Base-by-base conservation (phyloP, 1,140 invertebrate species). In the Acyrthosiphon pisum region DNA sequence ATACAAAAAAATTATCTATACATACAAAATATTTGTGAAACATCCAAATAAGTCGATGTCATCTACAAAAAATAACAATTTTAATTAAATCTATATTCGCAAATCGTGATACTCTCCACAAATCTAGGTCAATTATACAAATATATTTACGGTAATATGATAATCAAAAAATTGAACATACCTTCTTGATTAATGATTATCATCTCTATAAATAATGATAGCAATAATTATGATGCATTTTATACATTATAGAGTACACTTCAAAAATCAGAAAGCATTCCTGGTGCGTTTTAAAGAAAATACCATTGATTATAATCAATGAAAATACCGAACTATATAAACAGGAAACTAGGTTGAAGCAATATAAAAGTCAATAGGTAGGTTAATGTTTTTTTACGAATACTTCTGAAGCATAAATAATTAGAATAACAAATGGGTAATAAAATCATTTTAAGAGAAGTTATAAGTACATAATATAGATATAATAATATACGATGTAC, bases 361-460 rank as follows among this genome's bases (percentile, higher is more conserved):
- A 30, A 41, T 44, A 26, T 44, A 84, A 83, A 83, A 48, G 86
- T 50, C 46, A 48, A 88, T 44, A 88, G 86, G 86, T 44, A 88
- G 86, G 86, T 88, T 50, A 88, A 88, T 88, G 46, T 48, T 44
- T 88, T 87, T 68, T 48, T 18, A 48, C 6, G 2, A 86, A 88
- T n/a, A 50, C n/a, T 88, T 35, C 46, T 88, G 6, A n/a, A 35
- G 44, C 20, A 50, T 30, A 48, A 87, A 87, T 48, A 88, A 88
- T 37, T 48, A 50, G n/a, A 48, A 48, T 50, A 48, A 48, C 35
- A 37, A 35, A 81, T 81, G n/a, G 20, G 22, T 83, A 22, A 22
- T 83, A 83, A 83, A 35, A 35, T 83, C n/a, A 68, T 68, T 37
- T 83, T 37, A 83, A 37, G n/a, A 26, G 23, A 23, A 41, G 22